These are phyloP conservation scores for Drosophila nebulosa DNA, from an alignment of 1,140 invertebrate genomes.

Conservation along the genomic window DNA sequence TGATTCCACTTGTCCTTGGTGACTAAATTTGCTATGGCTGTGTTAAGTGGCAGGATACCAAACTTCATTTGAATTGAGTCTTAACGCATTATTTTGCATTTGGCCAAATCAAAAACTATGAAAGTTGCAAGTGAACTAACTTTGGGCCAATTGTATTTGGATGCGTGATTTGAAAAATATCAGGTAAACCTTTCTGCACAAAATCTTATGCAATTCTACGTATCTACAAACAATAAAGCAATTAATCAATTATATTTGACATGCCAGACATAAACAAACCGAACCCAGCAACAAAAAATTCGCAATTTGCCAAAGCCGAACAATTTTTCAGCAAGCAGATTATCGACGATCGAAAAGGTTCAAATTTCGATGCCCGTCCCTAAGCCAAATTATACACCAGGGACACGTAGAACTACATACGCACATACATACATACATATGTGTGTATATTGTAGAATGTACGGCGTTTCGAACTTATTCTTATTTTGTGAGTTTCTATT, in stretches of 20 bases:
- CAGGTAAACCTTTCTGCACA: slow-evolving; percentile 24
- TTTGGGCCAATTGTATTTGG: background rate
- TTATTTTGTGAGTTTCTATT: slow-evolving; percentile 62
- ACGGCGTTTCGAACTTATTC: slow-evolving; percentile 49
- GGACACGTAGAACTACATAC: slow-evolving; percentile 58
- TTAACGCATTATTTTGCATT: no score
- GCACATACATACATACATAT: no score
- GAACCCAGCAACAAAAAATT: slow-evolving; percentile 24
- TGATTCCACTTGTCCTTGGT: background rate
- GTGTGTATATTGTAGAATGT: no score
- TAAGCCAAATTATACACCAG: slow-evolving; percentile 65
- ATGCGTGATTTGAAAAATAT: slow-evolving; percentile 31
- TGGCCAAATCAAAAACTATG: no score
- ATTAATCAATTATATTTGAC: slow-evolving; percentile 76
- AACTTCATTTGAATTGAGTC: no score
- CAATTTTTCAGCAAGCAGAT: slow-evolving; percentile 74
- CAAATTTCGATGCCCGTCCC: slow-evolving; percentile 20
- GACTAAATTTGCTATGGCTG: no score
- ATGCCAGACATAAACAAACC: slow-evolving; percentile 47
- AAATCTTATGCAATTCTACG: slow-evolving; percentile 26
- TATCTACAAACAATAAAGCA: slow-evolving; percentile 52
- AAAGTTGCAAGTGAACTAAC: no score
- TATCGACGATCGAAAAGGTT: slow-evolving; percentile 40
- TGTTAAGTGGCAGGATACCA: no score
- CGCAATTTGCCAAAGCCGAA: slow-evolving; percentile 11